A percentile compares a stretch with the other conserved stretches of the same genome.
Conservation (phyloP, 2,888 invertebrate species). For the Ophioninae sp. region DNA sequence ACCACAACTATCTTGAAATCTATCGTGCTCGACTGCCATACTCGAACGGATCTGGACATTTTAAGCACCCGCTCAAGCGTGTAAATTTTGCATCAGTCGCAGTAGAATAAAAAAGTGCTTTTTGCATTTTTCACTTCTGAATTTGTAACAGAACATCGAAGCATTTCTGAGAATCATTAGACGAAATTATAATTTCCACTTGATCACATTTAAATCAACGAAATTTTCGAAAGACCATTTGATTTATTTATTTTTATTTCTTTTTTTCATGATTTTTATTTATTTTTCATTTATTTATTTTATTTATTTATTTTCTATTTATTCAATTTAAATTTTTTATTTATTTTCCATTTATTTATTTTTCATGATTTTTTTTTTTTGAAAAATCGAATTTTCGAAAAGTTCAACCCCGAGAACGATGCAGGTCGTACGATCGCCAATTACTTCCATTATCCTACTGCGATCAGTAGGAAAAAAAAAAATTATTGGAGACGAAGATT, state of each 20-base stretch:
- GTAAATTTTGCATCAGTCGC: constrained; percentile 1
- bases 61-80: background rate
- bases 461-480: background rate
- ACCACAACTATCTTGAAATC: constrained; percentile 19
- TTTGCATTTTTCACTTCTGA: background rate
- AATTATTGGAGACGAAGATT: background rate
- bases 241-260: no score
- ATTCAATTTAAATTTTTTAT: no score
- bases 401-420: background rate
- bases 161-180: background rate
- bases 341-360: no score
- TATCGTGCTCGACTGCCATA: constrained; percentile 20
- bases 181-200: background rate
- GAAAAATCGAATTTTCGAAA: background rate
- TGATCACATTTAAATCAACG: background rate
- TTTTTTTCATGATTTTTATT: no score
- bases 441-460: background rate
- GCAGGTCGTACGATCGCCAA: background rate
- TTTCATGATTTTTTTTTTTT: background rate
- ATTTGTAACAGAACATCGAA: background rate
- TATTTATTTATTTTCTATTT: no score
- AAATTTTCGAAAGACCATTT: background rate
- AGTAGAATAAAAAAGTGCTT: background rate
- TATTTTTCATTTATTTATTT: no score
- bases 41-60: constrained; percentile 1